Percentiles rank a stretch among this genome's conserved stretches.
Evolutionary conservation across 2,888 invertebrate genomes (phyloP).

Genomic region (Bruchidius siliquastri): DNA sequence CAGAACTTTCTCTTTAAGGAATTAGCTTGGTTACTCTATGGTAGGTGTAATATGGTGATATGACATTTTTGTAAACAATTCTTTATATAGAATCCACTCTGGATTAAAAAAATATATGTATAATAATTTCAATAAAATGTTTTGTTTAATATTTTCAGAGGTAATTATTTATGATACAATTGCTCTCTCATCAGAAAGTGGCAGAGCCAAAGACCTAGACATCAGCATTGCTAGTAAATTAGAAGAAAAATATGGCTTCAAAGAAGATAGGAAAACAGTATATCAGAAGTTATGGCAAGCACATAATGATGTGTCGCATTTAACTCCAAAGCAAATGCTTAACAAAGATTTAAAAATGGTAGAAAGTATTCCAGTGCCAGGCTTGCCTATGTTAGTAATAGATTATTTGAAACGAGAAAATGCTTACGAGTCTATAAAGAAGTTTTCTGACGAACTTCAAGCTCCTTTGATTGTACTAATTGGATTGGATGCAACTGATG

Average conservation of each 20-base stretch:
- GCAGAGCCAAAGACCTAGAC: slow-evolving; percentile 66
- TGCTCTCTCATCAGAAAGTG: slow-evolving; percentile 64
- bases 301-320: slow-evolving; percentile 59
- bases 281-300: slow-evolving; percentile 58
- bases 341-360: slow-evolving; percentile 72
- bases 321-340: slow-evolving; percentile 65
- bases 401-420: slow-evolving; percentile 52
- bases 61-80: too few species aligned
- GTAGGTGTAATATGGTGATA: too few species aligned
- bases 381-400: slow-evolving; percentile 61
- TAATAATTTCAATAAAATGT: too few species aligned
- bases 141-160: too few species aligned
- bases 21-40: slow-evolving; percentile 47
- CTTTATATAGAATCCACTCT: too few species aligned
- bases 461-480: slow-evolving; percentile 54
- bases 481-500: slow-evolving; percentile 56
- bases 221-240: slow-evolving; percentile 54
- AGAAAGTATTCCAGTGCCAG: slow-evolving; percentile 50
- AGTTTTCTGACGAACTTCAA: slow-evolving; percentile 48
- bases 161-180: slow-evolving; percentile 78
- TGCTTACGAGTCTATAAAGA: slow-evolving; percentile 49
- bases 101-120: too few species aligned
- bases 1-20: slow-evolving; percentile 37
- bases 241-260: slow-evolving; percentile 51
- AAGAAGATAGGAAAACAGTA: slow-evolving; percentile 43